Base-by-base conservation (phyloP, 2,113 vertebrate genomes). In the Pardalotus punctatus region DNA sequence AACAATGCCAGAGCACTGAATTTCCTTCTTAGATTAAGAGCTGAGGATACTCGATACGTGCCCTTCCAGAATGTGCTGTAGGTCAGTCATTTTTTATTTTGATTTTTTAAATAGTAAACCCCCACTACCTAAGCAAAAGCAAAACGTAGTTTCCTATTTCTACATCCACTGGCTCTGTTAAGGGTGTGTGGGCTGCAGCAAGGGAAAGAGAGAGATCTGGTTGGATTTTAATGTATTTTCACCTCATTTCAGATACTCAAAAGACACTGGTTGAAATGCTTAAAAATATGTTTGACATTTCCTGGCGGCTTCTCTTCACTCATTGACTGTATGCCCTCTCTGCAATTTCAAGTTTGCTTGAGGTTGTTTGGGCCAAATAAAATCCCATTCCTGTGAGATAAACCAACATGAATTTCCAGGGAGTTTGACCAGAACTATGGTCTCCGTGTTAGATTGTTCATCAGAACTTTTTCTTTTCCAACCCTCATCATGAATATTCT, bases 1-100 rank as follows among this genome's bases (percentile, higher is more conserved):
- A 95, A 72, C 90, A 95, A 74, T 60, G 79, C 81, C 91, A 93
- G 64, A 85, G 78, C 53, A 33, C 1, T 85, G 60, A 90, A 87
- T 83, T 86, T 96, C 84, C 77, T 92, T 58, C 90, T 87, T 76
- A 78, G 94, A 82, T 48, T 81, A 69, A 90, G 51, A 92, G 67
- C 64, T 84, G 69, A 53, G 43, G 42, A 66, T 56, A 78, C 27
- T 54, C 14, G 45, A 71, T 61, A 76, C 3, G 6, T 83, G 67
- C 77, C 85, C 79, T 96, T 82, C 62, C 77, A 71, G 77, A 86
- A 65, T 65, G 77, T 95, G 76, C 78, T 82, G 56, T 71, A 76
- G 56, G 81, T 78, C 62, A 51, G 22, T 47, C 29, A 11, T 28
- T 54, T 74, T 36, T 23, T 27, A 31, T 38, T 74, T 35, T 23